Conservation (phyloP, 2,888 invertebrate genomes). For the Netelia virgata region DNA sequence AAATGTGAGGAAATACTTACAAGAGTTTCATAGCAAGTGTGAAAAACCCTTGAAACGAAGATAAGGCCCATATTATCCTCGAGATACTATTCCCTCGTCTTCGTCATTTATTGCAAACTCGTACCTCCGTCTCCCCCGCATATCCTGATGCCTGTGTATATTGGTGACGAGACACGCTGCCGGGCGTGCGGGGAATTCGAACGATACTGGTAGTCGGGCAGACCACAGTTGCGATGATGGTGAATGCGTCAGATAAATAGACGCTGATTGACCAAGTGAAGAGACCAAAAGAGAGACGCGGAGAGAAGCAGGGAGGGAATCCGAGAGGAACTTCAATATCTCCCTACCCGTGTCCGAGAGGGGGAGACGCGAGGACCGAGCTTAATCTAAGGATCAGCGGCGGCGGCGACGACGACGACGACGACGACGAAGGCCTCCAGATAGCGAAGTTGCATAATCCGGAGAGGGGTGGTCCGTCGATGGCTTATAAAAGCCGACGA, state of each 20-base stretch:
- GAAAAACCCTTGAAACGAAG: conserved; percentile 31
- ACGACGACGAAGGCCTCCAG: conserved; percentile 57
- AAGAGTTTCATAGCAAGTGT: conserved; percentile 4
- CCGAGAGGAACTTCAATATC: conserved; percentile 33
- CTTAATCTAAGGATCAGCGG: conserved; percentile 73
- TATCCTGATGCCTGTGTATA: conserved; percentile 1
- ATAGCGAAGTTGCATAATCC: conserved; percentile 73
- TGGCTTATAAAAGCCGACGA: conserved; percentile 74
- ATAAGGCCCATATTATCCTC: conserved; percentile 15
- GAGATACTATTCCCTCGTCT: conserved; percentile 5
- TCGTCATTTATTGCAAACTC: conserved; percentile 16
- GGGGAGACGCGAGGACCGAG: conserved; percentile 53
- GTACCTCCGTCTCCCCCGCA: conserved; percentile 6
- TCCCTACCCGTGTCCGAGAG: conserved; percentile 15
- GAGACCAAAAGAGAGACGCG: conserved; percentile 57
- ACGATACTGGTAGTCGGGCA: conserved; percentile 23
- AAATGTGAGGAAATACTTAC: not conserved
- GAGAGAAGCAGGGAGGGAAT: conserved; percentile 1
- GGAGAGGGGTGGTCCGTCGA: conserved; percentile 29
- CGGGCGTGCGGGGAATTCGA: conserved; percentile 20
- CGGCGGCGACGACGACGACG: conserved; percentile 37
- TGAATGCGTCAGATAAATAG: conserved; percentile 71
- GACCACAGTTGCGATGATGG: conserved; percentile 52
- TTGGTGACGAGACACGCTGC: conserved; percentile 23
- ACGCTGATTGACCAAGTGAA: conserved; percentile 69